These are phyloP conservation scores for Rhamnusium bicolor DNA, from an alignment of 2,888 invertebrate species.

Conservation along the genomic window DNA sequence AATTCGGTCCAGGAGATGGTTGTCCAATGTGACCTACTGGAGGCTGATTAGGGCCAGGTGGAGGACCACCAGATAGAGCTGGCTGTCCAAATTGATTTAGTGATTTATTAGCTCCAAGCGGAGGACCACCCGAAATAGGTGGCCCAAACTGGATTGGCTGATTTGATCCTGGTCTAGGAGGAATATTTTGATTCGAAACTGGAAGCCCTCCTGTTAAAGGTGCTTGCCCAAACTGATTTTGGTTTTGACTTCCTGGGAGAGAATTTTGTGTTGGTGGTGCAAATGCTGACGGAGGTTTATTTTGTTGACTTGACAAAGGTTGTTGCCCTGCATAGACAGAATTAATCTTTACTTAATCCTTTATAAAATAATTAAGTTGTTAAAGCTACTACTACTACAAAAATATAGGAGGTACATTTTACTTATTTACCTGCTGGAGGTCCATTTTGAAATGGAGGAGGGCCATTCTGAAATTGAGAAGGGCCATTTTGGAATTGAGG, in stretches of 20 bases:
- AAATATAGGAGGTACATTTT: neutral
- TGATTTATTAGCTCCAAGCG: neutral
- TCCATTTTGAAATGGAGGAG: conserved; percentile 47
- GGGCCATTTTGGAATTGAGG: conserved; percentile 46
- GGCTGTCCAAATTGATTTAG: conserved; percentile 1
- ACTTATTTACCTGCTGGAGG: conserved; percentile 37
- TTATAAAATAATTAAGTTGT: neutral
- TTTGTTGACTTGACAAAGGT: conserved; percentile 28
- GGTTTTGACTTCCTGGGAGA: neutral
- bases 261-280: conserved; percentile 31
- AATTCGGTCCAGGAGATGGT: conserved; percentile 3
- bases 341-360: neutral
- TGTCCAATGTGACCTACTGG: neutral
- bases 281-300: conserved; percentile 22
- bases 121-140: neutral
- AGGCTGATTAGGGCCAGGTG: neutral
- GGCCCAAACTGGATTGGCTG: conserved; percentile 11
- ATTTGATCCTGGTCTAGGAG: conserved; percentile 22
- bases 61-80: conserved; percentile 15
- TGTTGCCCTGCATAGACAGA: conserved; percentile 58
- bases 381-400: neutral
- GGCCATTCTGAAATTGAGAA: conserved; percentile 47
- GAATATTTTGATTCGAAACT: conserved; percentile 1
- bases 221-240: conserved; percentile 4
- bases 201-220: conserved; percentile 10